Evolutionary conservation across 1,140 invertebrate genomes (phyloP).

Genomic region (Scaptomyza graminum): DNA sequence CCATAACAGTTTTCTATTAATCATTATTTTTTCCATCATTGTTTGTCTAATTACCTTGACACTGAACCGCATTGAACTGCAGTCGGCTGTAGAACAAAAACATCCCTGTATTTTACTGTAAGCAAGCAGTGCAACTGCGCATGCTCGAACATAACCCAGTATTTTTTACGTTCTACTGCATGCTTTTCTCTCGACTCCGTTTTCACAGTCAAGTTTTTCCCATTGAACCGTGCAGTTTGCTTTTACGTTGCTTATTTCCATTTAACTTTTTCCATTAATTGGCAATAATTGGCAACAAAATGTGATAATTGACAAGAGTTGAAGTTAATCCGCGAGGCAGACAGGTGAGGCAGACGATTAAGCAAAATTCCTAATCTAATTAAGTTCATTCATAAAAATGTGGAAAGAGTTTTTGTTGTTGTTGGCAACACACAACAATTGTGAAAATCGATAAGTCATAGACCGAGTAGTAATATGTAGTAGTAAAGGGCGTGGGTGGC

Average conservation of each 20-base stretch:
- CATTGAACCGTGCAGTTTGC: conserved; percentile 40
- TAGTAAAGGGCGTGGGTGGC: conserved; percentile 14
- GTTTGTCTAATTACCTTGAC: conserved; percentile 60
- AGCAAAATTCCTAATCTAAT: neutral
- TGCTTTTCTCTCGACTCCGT: neutral
- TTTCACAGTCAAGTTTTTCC: conserved; percentile 51
- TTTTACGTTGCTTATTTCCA: neutral
- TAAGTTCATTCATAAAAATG: conserved; percentile 31
- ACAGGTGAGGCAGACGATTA: conserved; percentile 34
- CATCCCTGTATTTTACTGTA: conserved; percentile 21
- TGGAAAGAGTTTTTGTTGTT: neutral
- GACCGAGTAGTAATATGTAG: no score
- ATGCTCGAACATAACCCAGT: conserved; percentile 41
- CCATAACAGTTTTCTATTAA: conserved; percentile 5
- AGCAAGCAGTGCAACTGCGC: conserved; percentile 32
- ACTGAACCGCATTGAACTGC: conserved; percentile 56
- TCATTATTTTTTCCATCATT: neutral
- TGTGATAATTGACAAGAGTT: conserved; percentile 47
- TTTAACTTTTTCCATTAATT: conserved; percentile 41
- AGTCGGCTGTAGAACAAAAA: conserved; percentile 13
- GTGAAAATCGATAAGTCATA: conserved; percentile 58
- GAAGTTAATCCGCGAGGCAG: conserved; percentile 4
- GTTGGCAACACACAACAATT: neutral
- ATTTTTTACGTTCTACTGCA: conserved; percentile 10
- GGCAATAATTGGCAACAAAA: conserved; percentile 48